A percentile compares a stretch with the other conserved stretches of the same genome.
These are phyloP conservation scores for Scaptomyza reducta DNA, from an alignment of 2,888 invertebrate species.

Conservation along the genomic window DNA sequence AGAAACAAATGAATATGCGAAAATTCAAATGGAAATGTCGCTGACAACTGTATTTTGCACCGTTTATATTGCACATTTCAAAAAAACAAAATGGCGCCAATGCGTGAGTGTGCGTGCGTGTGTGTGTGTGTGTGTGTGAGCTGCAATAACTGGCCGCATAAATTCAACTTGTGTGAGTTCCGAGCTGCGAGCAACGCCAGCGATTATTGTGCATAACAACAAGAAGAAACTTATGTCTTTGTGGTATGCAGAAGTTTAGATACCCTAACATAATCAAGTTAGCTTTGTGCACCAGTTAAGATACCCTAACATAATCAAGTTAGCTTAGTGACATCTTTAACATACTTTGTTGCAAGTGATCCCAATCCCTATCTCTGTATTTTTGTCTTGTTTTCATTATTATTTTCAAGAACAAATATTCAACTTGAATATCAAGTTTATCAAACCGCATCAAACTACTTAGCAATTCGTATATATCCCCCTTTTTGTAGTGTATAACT, in stretches of 20 bases:
- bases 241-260: background rate
- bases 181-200: conserved; percentile 18
- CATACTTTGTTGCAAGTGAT: too few relatives aligned
- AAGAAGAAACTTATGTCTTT: background rate
- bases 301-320: too few relatives aligned
- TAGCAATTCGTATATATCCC: background rate
- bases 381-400: too few relatives aligned
- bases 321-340: too few relatives aligned
- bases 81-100: conserved; percentile 52
- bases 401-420: too few relatives aligned
- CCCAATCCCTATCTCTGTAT: too few relatives aligned
- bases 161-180: conserved; percentile 46
- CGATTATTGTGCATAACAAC: conserved; percentile 37
- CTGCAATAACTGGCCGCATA: conserved; percentile 56
- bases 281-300: too few relatives aligned
- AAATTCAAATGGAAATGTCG: conserved; percentile 22
- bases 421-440: too few relatives aligned
- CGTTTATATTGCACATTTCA: conserved; percentile 28
- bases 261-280: background rate
- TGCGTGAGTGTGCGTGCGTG: conserved; percentile 5
- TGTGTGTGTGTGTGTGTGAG: conserved; percentile 26
- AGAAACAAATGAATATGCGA: conserved; percentile 25
- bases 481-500: background rate
- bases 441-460: too few relatives aligned
- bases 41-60: conserved; percentile 26